Conservation (phyloP, 2,113 vertebrate genomes). For the Probosciger aterrimus region DNA sequence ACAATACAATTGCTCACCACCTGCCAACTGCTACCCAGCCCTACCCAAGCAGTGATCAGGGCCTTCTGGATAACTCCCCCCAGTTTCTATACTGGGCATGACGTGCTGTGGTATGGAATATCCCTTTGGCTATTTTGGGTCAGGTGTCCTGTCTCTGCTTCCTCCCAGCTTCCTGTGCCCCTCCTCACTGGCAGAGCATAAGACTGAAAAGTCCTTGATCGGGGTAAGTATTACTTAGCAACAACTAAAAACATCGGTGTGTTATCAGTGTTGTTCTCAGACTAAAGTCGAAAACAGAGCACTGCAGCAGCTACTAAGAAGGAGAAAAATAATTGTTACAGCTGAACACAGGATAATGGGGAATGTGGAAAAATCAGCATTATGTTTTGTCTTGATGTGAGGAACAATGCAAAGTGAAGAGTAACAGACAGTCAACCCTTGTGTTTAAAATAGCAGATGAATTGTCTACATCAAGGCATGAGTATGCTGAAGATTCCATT, state of each 20-base stretch:
- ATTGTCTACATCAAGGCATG: neutral
- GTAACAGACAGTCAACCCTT: neutral
- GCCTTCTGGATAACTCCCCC: neutral
- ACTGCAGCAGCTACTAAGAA: neutral
- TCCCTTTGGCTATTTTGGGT: neutral
- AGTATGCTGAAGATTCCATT: neutral
- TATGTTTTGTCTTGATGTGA: neutral
- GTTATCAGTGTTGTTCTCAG: neutral
- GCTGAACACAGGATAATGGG: neutral
- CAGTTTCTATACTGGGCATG: neutral
- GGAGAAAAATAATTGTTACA: neutral
- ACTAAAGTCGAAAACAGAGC: neutral
- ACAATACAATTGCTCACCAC: neutral
- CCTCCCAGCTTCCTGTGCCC: neutral
- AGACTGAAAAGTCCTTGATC: neutral
- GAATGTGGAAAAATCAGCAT: neutral
- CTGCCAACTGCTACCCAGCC: neutral
- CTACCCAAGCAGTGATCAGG: neutral
- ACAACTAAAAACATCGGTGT: neutral
- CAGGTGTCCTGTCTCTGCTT: neutral
- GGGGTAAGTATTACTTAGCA: neutral
- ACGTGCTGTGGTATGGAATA: neutral
- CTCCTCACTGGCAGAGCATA: neutral
- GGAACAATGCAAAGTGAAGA: neutral
- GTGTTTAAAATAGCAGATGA: neutral